Conservation (phyloP, 2,113 vertebrate genomes). For the Pyrgilauda ruficollis region DNA sequence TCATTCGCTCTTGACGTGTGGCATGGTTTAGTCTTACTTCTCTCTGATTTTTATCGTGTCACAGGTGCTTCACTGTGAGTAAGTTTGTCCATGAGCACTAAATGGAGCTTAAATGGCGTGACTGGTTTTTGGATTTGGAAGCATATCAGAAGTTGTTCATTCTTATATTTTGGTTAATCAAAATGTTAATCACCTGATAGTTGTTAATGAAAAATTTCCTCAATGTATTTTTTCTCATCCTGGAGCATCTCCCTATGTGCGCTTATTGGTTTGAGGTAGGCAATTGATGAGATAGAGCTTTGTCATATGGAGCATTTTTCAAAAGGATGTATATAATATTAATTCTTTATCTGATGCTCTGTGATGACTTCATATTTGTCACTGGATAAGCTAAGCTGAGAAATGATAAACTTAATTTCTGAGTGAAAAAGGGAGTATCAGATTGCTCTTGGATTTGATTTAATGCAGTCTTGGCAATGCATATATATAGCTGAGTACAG, state of each 20-base stretch:
- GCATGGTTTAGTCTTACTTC: neutral
- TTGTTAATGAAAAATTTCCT: neutral
- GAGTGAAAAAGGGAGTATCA: neutral
- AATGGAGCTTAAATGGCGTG: neutral
- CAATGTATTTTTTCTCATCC: neutral
- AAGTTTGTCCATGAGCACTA: neutral
- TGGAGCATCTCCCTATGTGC: neutral
- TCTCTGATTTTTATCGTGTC: neutral
- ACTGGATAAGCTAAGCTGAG: neutral
- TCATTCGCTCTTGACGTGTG: neutral
- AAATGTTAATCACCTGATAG: neutral
- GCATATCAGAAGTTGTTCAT: neutral
- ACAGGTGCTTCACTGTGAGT: neutral
- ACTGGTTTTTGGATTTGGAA: neutral
- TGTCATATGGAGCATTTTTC: neutral
- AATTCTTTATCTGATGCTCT: neutral
- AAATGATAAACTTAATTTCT: neutral
- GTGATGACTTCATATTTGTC: neutral
- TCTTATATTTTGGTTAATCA: neutral
- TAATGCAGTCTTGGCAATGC: neutral
- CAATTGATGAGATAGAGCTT: neutral
- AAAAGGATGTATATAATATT: neutral
- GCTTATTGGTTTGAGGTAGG: neutral
- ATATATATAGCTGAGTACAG: neutral
- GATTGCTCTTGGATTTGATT: neutral